Conservation (phyloP, 2,888 invertebrate genomes). For the Hydropsyche betteni region DNA sequence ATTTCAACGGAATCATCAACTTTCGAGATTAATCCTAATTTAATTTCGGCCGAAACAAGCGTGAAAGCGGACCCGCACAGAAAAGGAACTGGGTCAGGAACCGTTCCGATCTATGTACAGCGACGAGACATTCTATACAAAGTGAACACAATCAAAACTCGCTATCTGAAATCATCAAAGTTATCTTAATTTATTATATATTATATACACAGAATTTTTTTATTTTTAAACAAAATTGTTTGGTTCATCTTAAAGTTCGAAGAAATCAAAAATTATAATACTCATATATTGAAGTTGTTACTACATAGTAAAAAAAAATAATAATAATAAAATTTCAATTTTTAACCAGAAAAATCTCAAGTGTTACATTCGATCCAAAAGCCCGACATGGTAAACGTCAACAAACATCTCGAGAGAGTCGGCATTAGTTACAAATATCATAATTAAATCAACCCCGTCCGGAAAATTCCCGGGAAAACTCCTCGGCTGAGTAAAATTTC, state of each 20-base stretch:
- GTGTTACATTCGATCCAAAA: no score
- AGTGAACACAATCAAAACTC: no score
- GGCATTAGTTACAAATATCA: conserved; percentile 19
- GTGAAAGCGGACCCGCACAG: neutral
- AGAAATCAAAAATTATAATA: no score
- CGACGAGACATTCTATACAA: neutral
- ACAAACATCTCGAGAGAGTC: neutral
- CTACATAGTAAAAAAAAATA: no score
- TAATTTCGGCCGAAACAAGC: conserved; percentile 12
- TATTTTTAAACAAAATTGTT: no score
- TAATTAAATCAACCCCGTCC: conserved; percentile 8
- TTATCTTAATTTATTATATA: no score
- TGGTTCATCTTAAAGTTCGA: no score
- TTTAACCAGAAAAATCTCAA: no score
- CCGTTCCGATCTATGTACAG: neutral
- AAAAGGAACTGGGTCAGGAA: conserved; percentile 1
- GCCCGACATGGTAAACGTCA: neutral
- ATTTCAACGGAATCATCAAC: conserved; percentile 23
- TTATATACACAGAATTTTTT: no score
- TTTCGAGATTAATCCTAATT: conserved; percentile 17
- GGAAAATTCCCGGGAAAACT: neutral
- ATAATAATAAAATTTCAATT: no score
- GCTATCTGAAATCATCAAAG: no score
- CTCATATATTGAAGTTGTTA: no score
- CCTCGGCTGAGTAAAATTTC: neutral